These are phyloP conservation scores for Melitaea cinxia DNA, from an alignment of 1,140 invertebrate genomes.

Conservation along the genomic window DNA sequence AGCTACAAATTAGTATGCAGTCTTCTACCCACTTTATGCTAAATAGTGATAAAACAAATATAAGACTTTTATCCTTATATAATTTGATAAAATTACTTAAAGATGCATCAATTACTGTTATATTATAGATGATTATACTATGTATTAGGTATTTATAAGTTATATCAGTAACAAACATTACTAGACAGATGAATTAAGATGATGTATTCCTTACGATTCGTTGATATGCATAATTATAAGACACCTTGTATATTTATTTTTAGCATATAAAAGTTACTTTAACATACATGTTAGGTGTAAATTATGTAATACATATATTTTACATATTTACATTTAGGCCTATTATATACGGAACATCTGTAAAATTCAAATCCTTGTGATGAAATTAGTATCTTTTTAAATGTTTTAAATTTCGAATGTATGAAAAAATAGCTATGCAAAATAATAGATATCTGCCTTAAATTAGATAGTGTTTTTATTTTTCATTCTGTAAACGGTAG, in stretches of 20 bases:
- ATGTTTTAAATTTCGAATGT: conserved; percentile 11
- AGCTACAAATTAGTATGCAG: no score
- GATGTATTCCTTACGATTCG: conserved; percentile 66
- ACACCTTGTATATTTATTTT: conserved; percentile 72
- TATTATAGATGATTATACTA: conserved; percentile 2
- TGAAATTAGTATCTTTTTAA: conserved; percentile 9
- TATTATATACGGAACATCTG: conserved; percentile 34
- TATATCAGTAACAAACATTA: conserved; percentile 21
- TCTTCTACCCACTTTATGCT: no score
- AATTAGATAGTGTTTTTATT: conserved; percentile 15
- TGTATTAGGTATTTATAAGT: conserved; percentile 9
- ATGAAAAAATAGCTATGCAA: conserved; percentile 32
- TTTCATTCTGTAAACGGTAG: conserved; percentile 7
- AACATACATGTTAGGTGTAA: conserved; percentile 26
- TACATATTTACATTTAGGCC: conserved; percentile 55
- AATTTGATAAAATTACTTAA: conserved; percentile 1
- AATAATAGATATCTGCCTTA: conserved; percentile 22
- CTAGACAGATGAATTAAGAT: conserved; percentile 39
- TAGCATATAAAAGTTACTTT: conserved; percentile 42
- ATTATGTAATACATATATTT: conserved; percentile 30
- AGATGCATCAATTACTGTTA: background rate
- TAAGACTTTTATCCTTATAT: background rate
- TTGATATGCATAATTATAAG: conserved; percentile 81
- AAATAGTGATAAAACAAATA: background rate
- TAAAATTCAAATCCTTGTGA: conserved; percentile 7